A percentile compares a stretch with the other conserved stretches of the same genome.
Evolutionary conservation across 2,888 invertebrate genomes (phyloP).

Genomic region (Apoderus coryli): DNA sequence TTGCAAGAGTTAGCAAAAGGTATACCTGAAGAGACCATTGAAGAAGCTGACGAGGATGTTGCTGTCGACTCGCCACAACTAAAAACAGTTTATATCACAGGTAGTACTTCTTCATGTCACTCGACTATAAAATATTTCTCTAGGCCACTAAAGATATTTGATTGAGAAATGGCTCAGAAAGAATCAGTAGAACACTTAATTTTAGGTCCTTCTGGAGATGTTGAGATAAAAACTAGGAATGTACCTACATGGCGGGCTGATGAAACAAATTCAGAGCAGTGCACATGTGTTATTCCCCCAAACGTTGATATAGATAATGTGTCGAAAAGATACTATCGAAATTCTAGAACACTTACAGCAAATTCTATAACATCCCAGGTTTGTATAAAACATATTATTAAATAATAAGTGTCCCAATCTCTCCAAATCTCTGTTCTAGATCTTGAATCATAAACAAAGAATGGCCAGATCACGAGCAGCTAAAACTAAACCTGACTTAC

Average conservation of each 20-base stretch:
- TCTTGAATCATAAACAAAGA: too few species aligned
- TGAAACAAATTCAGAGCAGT: slow-evolving; percentile 21
- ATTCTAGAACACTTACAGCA: slow-evolving; percentile 10
- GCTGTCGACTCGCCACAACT: slow-evolving; percentile 18
- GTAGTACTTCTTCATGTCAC: slow-evolving; percentile 7
- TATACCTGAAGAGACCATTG: slow-evolving; percentile 27
- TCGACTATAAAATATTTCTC: not conserved
- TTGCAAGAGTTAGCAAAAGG: slow-evolving; percentile 30
- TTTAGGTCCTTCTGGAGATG: slow-evolving; percentile 24
- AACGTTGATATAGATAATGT: too few species aligned
- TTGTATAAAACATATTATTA: too few species aligned
- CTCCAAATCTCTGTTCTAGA: too few species aligned
- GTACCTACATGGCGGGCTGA: slow-evolving; percentile 19
- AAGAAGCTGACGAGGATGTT: slow-evolving; percentile 20
- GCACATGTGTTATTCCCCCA: slow-evolving; percentile 26
- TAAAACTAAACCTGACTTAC: too few species aligned
- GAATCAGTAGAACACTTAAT: not conserved
- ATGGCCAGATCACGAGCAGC: too few species aligned
- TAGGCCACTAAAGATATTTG: not conserved
- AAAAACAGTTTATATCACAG: slow-evolving; percentile 20
- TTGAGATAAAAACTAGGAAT: slow-evolving; percentile 21
- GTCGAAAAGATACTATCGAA: slow-evolving; percentile 19
- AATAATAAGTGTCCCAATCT: too few species aligned
- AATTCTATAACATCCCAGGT: slow-evolving; percentile 12
- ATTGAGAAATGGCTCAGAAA: not conserved